phyloP scores from a whole-genome alignment of 2,797 vertebrate genomes.

The Notoglanidium macrostoma region DNA sequence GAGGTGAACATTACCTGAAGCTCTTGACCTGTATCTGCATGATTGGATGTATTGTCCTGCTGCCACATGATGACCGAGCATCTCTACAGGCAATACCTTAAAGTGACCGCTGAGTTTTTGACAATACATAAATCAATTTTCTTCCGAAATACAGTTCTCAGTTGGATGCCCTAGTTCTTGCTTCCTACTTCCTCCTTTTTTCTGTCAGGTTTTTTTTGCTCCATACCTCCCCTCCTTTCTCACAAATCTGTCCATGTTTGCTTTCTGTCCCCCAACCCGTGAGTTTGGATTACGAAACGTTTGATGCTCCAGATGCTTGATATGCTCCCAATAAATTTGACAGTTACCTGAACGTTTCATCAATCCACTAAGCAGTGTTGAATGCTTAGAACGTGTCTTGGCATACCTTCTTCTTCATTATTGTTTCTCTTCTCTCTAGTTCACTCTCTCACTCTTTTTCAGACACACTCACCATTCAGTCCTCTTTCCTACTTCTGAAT shows the following conservation, averaged over 20 bases:
- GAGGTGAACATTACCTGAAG: background rate
- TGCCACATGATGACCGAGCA: background rate
- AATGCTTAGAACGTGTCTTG: conserved; percentile 56
- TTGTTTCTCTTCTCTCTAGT: conserved; percentile 33
- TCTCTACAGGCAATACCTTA: background rate
- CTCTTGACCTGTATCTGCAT: background rate
- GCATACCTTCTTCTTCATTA: conserved; percentile 68
- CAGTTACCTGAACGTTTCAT: conserved; percentile 20
- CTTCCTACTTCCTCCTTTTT: background rate
- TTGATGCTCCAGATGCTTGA: conserved; percentile 21
- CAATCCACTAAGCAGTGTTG: conserved; percentile 14
- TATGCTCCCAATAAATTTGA: conserved; percentile 35
- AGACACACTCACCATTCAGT: conserved; percentile 3
- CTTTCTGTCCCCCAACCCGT: background rate
- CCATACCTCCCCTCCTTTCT: conserved; percentile 19
- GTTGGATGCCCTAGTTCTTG: conserved; percentile 20
- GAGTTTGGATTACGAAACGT: background rate
- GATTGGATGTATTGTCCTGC: background rate
- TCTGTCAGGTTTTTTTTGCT: conserved; percentile 41
- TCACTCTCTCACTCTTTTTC: conserved; percentile 1
- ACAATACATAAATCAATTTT: background rate
- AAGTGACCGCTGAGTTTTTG: background rate
- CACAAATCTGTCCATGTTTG: conserved; percentile 52
- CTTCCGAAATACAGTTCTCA: conserved; percentile 13
- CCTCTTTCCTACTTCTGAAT: conserved; percentile 3